Evolutionary conservation across 30 jellyfish, hydroid and myxozoan genomes (phyloP).

Genomic region (Pelagia noctiluca): DNA sequence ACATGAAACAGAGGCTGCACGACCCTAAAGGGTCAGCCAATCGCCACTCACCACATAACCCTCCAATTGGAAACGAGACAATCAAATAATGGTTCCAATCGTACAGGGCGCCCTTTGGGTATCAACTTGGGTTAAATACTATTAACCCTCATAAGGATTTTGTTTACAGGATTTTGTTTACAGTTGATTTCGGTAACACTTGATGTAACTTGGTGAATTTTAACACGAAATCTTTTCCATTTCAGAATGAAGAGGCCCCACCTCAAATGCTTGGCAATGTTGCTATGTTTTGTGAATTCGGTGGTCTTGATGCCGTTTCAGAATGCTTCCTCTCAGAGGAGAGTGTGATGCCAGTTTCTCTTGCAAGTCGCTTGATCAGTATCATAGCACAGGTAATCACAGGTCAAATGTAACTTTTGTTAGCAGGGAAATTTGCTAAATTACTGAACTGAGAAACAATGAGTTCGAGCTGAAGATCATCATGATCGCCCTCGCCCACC

Average conservation of each 20-base stretch:
- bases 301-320: constrained; percentile 86
- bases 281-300: constrained; percentile 89
- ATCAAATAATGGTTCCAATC: neutral
- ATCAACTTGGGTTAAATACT: neutral
- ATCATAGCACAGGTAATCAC: constrained; percentile 94
- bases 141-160: neutral
- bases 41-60: no score
- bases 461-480: no score
- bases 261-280: constrained; percentile 89
- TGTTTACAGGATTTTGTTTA: neutral
- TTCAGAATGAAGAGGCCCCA: constrained; percentile 92
- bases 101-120: neutral
- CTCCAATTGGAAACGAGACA: neutral
- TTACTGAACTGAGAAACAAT: no score
- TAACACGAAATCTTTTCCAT: neutral
- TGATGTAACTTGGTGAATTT: neutral
- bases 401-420: neutral
- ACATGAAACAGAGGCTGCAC: no score
- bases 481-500: no score
- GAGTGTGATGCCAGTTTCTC: constrained; percentile 75
- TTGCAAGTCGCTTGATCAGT: constrained; percentile 92
- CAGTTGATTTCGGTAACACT: neutral
- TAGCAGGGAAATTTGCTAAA: neutral
- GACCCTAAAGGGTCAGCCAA: no score
- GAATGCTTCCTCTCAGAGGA: constrained; percentile 69